Percentiles rank a stretch among this genome's conserved stretches.
These are phyloP conservation scores for Menidia menidia DNA, from an alignment of 2,797 vertebrate species.

Conservation along the genomic window DNA sequence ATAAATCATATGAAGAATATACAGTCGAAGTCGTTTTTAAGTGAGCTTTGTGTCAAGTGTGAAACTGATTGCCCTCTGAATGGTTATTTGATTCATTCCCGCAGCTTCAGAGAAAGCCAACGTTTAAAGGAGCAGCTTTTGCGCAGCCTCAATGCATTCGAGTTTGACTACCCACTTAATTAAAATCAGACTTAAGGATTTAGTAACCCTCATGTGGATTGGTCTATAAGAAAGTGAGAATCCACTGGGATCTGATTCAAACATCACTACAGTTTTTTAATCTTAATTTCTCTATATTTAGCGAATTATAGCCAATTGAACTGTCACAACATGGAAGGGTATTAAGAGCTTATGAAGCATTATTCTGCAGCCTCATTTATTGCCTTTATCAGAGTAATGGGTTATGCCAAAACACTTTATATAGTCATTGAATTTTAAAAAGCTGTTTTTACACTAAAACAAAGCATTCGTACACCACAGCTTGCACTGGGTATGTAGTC, in stretches of 20 bases:
- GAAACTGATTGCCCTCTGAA: too few relatives aligned
- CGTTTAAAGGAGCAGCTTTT: background rate
- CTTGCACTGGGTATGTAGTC: background rate
- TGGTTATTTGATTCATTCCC: background rate
- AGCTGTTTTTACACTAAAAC: background rate
- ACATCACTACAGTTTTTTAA: too few relatives aligned
- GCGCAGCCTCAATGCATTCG: background rate
- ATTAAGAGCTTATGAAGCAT: background rate
- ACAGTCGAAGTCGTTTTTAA: background rate
- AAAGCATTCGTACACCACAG: background rate
- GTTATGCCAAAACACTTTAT: background rate
- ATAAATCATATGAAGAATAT: background rate
- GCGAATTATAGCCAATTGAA: background rate
- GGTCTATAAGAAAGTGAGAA: background rate
- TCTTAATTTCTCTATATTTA: background rate
- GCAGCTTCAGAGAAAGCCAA: background rate
- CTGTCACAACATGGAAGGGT: background rate
- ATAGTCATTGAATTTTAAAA: background rate
- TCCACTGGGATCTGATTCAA: background rate
- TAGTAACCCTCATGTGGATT: background rate
- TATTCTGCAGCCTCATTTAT: background rate
- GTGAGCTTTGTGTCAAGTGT: too few relatives aligned
- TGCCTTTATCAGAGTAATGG: background rate
- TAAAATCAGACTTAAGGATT: background rate
- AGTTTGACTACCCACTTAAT: background rate